phyloP scores from a whole-genome alignment of 2,113 vertebrate species.

The Poeciliopsis turrubarensis region DNA sequence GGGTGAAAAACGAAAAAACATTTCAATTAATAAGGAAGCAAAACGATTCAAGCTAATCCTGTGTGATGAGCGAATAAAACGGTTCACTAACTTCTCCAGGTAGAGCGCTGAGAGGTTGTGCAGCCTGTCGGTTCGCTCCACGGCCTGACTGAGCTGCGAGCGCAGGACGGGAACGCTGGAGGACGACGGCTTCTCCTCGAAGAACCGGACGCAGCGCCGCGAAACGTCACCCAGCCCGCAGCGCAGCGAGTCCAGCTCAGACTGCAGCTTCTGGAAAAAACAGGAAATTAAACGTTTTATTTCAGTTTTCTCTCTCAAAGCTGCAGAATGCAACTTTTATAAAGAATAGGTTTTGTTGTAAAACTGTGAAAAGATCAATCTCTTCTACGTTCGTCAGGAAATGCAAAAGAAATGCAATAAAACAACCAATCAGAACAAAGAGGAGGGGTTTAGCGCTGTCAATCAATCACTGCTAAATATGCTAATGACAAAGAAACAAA shows the following conservation, averaged over 20 bases:
- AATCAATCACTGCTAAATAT: too few species aligned
- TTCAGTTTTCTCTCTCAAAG: too few species aligned
- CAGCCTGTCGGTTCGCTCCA: slow-evolving; percentile 87
- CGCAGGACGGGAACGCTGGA: slow-evolving; percentile 83
- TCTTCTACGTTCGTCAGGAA: too few species aligned
- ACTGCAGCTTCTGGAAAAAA: slow-evolving; percentile 75
- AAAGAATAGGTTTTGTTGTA: too few species aligned
- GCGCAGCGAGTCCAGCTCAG: slow-evolving; percentile 84
- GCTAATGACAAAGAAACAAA: too few species aligned
- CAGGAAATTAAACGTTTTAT: too few species aligned
- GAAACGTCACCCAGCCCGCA: slow-evolving; percentile 83
- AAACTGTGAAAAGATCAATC: too few species aligned
- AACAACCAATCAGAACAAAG: too few species aligned
- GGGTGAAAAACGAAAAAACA: neutral
- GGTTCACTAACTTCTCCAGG: slow-evolving; percentile 87
- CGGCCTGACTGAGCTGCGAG: slow-evolving; percentile 86
- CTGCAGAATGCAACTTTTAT: too few species aligned
- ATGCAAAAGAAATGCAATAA: too few species aligned
- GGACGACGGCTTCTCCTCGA: slow-evolving; percentile 87
- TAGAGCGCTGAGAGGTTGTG: slow-evolving; percentile 88
- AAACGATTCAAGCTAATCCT: neutral
- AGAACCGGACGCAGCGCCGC: slow-evolving; percentile 85
- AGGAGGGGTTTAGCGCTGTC: too few species aligned
- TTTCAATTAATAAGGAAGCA: neutral
- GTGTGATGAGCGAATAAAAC: neutral